A percentile compares a stretch with the other conserved stretches of the same genome.
Conservation (phyloP, 1,140 invertebrate genomes). For the Mizuhopecten yessoensis region DNA sequence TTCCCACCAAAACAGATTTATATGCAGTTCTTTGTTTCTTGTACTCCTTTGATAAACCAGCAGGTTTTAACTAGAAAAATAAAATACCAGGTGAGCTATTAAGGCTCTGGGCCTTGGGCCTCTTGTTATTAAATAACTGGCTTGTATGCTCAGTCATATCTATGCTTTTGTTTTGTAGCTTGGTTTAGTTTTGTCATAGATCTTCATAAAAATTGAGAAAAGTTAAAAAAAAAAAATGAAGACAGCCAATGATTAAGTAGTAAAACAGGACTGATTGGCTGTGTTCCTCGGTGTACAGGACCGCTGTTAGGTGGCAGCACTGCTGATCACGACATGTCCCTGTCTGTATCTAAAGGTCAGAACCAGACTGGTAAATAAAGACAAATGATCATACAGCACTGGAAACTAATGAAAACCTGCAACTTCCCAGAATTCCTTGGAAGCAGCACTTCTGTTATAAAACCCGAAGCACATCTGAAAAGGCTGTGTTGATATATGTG, state of each 20-base stretch:
- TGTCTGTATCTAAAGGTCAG: not conserved
- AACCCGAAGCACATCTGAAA: not conserved
- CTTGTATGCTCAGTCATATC: too few relatives aligned
- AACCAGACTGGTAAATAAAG: conserved; percentile 18
- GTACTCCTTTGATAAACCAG: too few relatives aligned
- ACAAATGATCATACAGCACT: not conserved
- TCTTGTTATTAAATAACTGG: too few relatives aligned
- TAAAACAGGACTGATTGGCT: not conserved
- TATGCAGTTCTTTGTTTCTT: too few relatives aligned
- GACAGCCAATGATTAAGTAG: not conserved
- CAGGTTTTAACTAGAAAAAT: too few relatives aligned
- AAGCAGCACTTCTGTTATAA: not conserved
- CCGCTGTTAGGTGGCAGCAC: not conserved
- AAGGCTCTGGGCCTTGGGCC: too few relatives aligned
- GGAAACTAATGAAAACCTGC: not conserved
- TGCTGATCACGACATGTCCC: not conserved
- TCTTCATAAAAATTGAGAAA: not conserved
- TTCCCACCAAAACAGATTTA: too few relatives aligned
- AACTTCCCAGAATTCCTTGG: not conserved
- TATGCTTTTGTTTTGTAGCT: not conserved
- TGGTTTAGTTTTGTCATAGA: not conserved
- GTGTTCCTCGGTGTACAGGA: too few relatives aligned
- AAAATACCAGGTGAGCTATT: too few relatives aligned
- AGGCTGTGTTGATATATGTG: not conserved
- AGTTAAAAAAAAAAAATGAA: not conserved